Percentiles rank a stretch among this genome's conserved stretches.
phyloP scores from a whole-genome alignment of 1,140 invertebrate species.

The Drosophila arizonae region DNA sequence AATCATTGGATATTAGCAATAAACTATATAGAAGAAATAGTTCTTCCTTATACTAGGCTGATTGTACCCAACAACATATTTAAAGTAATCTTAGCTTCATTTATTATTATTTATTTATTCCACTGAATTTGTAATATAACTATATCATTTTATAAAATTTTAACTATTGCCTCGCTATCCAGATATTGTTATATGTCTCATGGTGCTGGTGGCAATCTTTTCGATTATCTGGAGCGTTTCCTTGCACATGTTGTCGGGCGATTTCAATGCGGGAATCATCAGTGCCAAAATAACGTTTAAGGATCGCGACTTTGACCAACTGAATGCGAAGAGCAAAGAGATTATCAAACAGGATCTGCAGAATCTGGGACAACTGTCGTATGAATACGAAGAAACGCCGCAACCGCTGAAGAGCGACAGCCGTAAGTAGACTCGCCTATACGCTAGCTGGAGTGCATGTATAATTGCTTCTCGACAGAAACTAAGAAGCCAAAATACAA shows the following conservation, averaged over 20 bases:
- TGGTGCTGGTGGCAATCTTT: slow-evolving; percentile 69
- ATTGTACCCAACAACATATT: too few species aligned
- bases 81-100: too few species aligned
- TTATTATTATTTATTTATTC: too few species aligned
- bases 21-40: too few species aligned
- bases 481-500: slow-evolving; percentile 56
- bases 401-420: slow-evolving; percentile 48
- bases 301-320: slow-evolving; percentile 57
- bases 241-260: slow-evolving; percentile 68
- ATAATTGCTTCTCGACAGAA: slow-evolving; percentile 10
- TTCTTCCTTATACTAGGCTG: too few species aligned
- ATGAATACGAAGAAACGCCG: slow-evolving; percentile 28
- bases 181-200: slow-evolving; percentile 73
- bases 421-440: slow-evolving; percentile 40
- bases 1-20: too few species aligned
- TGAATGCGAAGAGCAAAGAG: slow-evolving; percentile 60
- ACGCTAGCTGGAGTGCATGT: too few species aligned
- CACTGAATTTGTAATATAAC: too few species aligned
- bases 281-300: slow-evolving; percentile 76
- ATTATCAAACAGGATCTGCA: slow-evolving; percentile 59
- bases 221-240: slow-evolving; percentile 74
- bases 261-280: slow-evolving; percentile 71
- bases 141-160: too few species aligned
- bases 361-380: slow-evolving; percentile 30
- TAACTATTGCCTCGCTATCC: background rate